Evolutionary conservation across 1,140 invertebrate genomes (phyloP).

Genomic region (Neoseiulus cucumeris): DNA sequence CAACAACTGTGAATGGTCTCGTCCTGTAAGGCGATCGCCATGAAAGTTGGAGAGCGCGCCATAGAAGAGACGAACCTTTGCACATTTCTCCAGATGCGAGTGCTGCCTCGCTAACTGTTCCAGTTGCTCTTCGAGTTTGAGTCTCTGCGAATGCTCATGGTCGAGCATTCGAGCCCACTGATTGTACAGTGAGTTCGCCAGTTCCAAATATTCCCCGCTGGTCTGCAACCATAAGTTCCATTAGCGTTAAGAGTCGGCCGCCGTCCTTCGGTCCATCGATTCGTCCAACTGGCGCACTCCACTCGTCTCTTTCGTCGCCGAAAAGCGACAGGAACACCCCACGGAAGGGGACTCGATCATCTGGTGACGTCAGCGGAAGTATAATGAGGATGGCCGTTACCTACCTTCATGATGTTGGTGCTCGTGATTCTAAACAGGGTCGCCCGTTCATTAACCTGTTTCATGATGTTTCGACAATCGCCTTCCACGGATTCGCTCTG

Average conservation of each 20-base stretch:
- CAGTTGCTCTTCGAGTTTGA: constrained; percentile 85
- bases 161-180: constrained; percentile 78
- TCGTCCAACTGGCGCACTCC: neutral
- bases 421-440: constrained; percentile 81
- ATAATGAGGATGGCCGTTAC: constrained; percentile 28
- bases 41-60: too few species aligned
- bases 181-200: constrained; percentile 61
- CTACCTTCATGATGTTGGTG: constrained; percentile 85
- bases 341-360: too few species aligned
- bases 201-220: constrained; percentile 66
- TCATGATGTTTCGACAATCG: constrained; percentile 37
- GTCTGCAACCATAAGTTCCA: constrained; percentile 34
- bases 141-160: constrained; percentile 80
- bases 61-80: constrained; percentile 24
- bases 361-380: neutral
- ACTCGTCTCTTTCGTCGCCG: too few species aligned
- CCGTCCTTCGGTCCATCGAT: neutral
- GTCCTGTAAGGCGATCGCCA: too few species aligned
- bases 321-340: too few species aligned
- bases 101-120: constrained; percentile 92
- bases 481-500: constrained; percentile 38
- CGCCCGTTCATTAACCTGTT: constrained; percentile 66
- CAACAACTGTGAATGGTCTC: neutral
- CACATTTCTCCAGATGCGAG: constrained; percentile 68
- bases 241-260: neutral